phyloP scores from a whole-genome alignment of 1,140 invertebrate genomes.

The Cecropterus lyciades region DNA sequence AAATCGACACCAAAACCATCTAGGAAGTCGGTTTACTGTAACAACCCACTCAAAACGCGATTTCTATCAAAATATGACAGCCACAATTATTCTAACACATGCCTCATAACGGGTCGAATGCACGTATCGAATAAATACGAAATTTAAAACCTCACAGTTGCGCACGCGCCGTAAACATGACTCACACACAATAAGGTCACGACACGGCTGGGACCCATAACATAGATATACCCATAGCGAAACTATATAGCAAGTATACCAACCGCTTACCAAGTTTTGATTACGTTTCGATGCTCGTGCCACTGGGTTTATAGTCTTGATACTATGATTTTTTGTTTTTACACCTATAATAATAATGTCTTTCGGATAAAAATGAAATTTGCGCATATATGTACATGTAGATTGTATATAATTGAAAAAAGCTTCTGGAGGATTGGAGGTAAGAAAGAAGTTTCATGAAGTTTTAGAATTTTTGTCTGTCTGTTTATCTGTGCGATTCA shows the following conservation, averaged over 20 bases:
- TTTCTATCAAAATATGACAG: constrained; percentile 23
- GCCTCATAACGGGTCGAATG: constrained; percentile 37
- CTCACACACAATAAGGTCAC: constrained; percentile 77
- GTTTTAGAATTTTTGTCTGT: too few relatives aligned
- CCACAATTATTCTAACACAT: constrained; percentile 14
- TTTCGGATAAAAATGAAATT: too few relatives aligned
- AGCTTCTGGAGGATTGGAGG: too few relatives aligned
- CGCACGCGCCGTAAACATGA: constrained; percentile 68
- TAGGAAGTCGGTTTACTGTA: background rate
- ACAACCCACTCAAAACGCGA: constrained; percentile 15
- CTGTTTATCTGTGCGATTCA: too few relatives aligned
- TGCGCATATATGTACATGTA: too few relatives aligned
- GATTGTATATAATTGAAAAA: too few relatives aligned
- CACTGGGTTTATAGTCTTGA: constrained; percentile 46
- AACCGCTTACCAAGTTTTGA: constrained; percentile 69
- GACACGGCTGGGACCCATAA: constrained; percentile 53
- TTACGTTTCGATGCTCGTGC: constrained; percentile 53
- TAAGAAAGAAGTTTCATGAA: too few relatives aligned
- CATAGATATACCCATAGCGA: constrained; percentile 55
- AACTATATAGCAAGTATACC: constrained; percentile 49
- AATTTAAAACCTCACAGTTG: constrained; percentile 71
- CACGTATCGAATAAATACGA: constrained; percentile 54
- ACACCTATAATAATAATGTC: too few relatives aligned
- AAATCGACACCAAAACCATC: too few relatives aligned
- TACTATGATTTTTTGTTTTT: constrained; percentile 31